These are phyloP conservation scores for Drosophila vallismaia DNA, from an alignment of 2,888 invertebrate species.

Conservation along the genomic window DNA sequence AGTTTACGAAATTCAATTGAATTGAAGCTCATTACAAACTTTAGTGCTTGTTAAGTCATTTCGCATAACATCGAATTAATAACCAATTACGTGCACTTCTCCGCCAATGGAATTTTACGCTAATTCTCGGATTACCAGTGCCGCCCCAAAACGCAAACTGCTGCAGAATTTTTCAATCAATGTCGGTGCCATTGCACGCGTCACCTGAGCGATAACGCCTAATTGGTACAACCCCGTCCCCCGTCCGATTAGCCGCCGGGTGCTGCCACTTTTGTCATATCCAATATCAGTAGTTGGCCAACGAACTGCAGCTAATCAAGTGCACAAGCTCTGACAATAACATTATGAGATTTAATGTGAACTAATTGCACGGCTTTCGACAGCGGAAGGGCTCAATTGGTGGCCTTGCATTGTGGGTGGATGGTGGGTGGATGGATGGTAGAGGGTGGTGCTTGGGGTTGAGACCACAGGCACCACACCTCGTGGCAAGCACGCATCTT, in stretches of 20 bases:
- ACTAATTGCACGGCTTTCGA: constrained; percentile 62
- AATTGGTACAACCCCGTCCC: constrained; percentile 30
- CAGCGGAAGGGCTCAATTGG: constrained; percentile 48
- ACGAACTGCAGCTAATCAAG: constrained; percentile 60
- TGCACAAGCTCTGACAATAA: constrained; percentile 56
- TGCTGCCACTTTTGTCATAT: constrained; percentile 12
- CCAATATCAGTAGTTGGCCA: constrained; percentile 54
- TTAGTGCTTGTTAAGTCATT: background rate
- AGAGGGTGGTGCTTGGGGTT: background rate
- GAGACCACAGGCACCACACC: constrained; percentile 14
- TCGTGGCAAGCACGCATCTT: constrained; percentile 61
- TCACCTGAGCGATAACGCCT: constrained; percentile 46
- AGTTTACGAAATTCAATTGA: background rate
- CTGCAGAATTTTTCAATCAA: constrained; percentile 34
- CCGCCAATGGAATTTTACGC: constrained; percentile 13
- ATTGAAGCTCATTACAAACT: background rate
- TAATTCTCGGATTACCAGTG: constrained; percentile 27
- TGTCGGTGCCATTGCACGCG: constrained; percentile 24
- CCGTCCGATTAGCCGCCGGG: background rate
- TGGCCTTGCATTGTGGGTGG: constrained; percentile 27
- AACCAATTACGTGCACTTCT: background rate
- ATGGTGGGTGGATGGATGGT: constrained; percentile 13
- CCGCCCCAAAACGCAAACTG: constrained; percentile 19
- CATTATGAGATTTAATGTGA: constrained; percentile 76
- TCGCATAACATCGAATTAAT: constrained; percentile 3